phyloP scores from a whole-genome alignment of 1,140 invertebrate species.

The Cataglyphis hispanica region DNA sequence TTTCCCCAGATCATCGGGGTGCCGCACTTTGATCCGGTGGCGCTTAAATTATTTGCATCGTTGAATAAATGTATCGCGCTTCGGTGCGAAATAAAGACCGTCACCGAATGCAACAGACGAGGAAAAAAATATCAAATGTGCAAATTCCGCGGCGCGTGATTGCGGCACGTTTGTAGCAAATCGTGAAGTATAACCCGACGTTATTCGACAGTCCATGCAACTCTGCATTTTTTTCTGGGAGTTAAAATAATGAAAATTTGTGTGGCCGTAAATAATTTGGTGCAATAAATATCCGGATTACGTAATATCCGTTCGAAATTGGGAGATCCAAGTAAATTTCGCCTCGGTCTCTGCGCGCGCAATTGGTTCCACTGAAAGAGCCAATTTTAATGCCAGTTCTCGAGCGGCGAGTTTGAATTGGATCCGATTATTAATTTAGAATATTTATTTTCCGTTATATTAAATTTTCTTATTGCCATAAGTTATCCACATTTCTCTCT shows the following conservation, averaged over 20 bases:
- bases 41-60: background rate
- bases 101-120: background rate
- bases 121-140: background rate
- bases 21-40: background rate
- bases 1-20: background rate
- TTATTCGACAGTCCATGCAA: conserved; percentile 11
- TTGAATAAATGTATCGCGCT: background rate
- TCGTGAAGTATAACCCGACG: background rate
- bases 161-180: background rate
- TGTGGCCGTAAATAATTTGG: conserved; percentile 35
- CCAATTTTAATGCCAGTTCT: conserved; percentile 16
- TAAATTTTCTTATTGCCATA: conserved; percentile 33
- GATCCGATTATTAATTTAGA: background rate
- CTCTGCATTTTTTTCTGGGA: background rate
- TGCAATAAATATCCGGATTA: no score
- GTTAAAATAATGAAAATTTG: conserved; percentile 33
- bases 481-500: background rate
- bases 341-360: background rate
- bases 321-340: background rate
- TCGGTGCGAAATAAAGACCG: background rate
- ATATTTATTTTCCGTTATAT: conserved; percentile 26
- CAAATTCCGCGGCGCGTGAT: conserved; percentile 4
- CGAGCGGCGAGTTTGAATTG: background rate
- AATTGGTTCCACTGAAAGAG: conserved; percentile 17
- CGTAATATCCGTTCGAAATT: conserved; percentile 31